Base-by-base conservation (phyloP, 2,113 vertebrate species). In the Thalassarche chlororhynchos region DNA sequence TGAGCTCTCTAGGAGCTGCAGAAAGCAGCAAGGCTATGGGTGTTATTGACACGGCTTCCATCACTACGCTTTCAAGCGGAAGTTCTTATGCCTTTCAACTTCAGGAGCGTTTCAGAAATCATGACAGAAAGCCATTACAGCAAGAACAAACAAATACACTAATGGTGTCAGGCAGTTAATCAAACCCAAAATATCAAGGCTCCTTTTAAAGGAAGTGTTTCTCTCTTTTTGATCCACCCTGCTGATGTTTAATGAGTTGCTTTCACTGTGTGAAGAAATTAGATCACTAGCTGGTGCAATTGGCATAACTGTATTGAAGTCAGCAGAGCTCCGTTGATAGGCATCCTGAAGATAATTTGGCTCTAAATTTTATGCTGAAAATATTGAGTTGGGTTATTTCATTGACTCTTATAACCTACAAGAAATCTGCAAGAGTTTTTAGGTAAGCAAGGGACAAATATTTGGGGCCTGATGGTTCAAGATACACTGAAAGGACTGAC, bases 51-150 rank as follows among this genome's bases (percentile, higher is more conserved):
- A 34, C 16, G 34, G 40, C 55, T 83, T 86, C 85, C 52, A 83
- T 91, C 77, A 88, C 52, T 46, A 57, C 25, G 80, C 94, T 97
- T 97, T 97, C 72, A 96, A 85, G 69, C 95, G 58, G 18, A 91
- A 76, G 75, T 82, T 84, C 36, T 87, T 74, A 47, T 2, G 61
- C 79, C 65, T 91, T 77, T 91, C 31, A 93, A 91, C 69, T 89
- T 95, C 57, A 87, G 66, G 26, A 66, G 20, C 25, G 6, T 84
- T 95, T 90, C 61, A 65, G 82, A 86, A 94, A 90, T 82, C 74
- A n/a, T 44, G 86, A n/a, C 18, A 80, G 58, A 81, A 90, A 82
- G 49, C 51, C 84, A 92, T 95, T 97, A 93, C n/a, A 23, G 26
- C 61, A 89, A 92, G 87, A 95, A 90, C 66, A 92, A 89, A 89